phyloP scores from a whole-genome alignment of 2,113 vertebrate genomes.

The Plotosus lineatus region DNA sequence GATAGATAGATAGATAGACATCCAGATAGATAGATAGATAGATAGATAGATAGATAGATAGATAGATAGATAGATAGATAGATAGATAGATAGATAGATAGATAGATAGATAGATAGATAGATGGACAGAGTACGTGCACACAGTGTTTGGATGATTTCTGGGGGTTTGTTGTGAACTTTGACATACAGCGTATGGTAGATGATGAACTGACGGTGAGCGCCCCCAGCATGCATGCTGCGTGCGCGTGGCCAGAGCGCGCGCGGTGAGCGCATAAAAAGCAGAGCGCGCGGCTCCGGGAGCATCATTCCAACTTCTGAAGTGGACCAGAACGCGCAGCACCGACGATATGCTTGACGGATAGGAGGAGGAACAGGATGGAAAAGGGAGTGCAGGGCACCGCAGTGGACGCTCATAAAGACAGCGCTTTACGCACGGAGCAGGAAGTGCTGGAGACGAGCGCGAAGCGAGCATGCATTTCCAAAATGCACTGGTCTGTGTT shows the following conservation, averaged over 20 bases:
- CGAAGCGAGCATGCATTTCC: not conserved
- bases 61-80: too few species aligned
- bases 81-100: too few species aligned
- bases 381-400: not conserved
- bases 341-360: not conserved
- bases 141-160: not conserved
- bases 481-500: not conserved
- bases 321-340: not conserved
- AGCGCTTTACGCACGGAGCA: conserved; percentile 16
- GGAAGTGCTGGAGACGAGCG: not conserved
- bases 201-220: conserved; percentile 13
- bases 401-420: not conserved
- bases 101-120: too few species aligned
- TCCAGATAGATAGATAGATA: too few species aligned
- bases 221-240: conserved; percentile 31
- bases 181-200: not conserved
- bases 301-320: conserved; percentile 56
- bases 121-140: too few species aligned
- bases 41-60: too few species aligned
- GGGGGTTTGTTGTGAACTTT: not conserved
- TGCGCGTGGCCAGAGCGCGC: conserved; percentile 34
- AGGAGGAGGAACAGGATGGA: not conserved
- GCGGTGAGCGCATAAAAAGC: conserved; percentile 57
- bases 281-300: conserved; percentile 46
- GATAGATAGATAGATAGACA: too few species aligned